These are phyloP conservation scores for Octopus bimaculoides DNA, from an alignment of 1,140 invertebrate species.

Conservation along the genomic window DNA sequence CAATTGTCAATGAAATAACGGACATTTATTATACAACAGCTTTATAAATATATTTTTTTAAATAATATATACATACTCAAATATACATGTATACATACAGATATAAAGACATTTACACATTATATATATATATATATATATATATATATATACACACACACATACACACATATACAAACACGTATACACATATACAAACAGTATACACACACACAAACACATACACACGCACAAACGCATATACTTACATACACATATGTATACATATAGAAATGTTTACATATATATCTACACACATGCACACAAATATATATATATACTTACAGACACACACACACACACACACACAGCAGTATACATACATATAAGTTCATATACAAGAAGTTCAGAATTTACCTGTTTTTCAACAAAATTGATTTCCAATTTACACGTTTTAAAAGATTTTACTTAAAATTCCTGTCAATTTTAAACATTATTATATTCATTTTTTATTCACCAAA, in stretches of 20 bases:
- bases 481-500: too few species aligned
- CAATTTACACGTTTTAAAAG: too few species aligned
- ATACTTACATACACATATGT: background rate
- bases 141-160: background rate
- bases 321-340: background rate
- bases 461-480: too few species aligned
- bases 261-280: background rate
- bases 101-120: background rate
- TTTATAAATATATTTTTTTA: too few species aligned
- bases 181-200: background rate
- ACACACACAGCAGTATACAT: background rate
- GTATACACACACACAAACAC: background rate
- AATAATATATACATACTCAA: too few species aligned
- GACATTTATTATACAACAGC: too few species aligned
- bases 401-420: too few species aligned
- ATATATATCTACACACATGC: background rate
- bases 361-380: background rate
- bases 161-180: background rate
- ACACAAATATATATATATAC: background rate
- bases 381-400: too few species aligned
- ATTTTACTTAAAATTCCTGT: too few species aligned
- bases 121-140: constrained; percentile 6
- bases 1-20: too few species aligned
- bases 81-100: too few species aligned
- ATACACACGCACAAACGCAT: background rate